These are phyloP conservation scores for Minunthozetes semirufus DNA, from an alignment of 2,888 invertebrate species.

Conservation along the genomic window DNA sequence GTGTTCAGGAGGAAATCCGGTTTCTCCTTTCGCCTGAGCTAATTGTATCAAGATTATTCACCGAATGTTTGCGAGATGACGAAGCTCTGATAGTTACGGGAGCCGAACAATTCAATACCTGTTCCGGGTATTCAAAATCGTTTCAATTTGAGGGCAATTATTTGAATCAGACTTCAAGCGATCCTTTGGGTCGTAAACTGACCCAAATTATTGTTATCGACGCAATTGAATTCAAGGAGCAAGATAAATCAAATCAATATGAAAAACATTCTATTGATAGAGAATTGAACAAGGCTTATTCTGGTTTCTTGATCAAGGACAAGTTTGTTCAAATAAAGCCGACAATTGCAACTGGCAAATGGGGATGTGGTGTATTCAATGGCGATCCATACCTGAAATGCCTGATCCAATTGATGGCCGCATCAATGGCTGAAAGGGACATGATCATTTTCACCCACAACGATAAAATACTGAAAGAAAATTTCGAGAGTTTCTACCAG, in stretches of 20 bases:
- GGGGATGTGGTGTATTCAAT: conserved; percentile 58
- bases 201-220: neutral
- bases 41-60: conserved; percentile 74
- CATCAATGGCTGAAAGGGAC: conserved; percentile 54
- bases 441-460: conserved; percentile 51
- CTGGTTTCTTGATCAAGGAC: too few relatives aligned
- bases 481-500: too few relatives aligned
- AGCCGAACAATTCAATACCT: conserved; percentile 68
- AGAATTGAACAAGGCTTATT: conserved; percentile 74
- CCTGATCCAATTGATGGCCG: conserved; percentile 43
- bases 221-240: neutral
- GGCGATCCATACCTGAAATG: conserved; percentile 42
- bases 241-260: conserved; percentile 51
- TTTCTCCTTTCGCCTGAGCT: conserved; percentile 94
- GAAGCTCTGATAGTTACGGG: conserved; percentile 80
- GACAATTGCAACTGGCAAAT: conserved; percentile 81
- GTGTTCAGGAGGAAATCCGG: conserved; percentile 95
- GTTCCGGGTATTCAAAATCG: conserved; percentile 56
- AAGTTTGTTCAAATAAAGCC: conserved; percentile 38
- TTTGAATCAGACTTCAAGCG: neutral
- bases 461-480: too few relatives aligned
- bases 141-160: neutral
- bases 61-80: conserved; percentile 66
- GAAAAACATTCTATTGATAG: conserved; percentile 52
- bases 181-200: neutral